Conservation (phyloP, 2,113 vertebrate species). For the Chrysochloris asiatica region DNA sequence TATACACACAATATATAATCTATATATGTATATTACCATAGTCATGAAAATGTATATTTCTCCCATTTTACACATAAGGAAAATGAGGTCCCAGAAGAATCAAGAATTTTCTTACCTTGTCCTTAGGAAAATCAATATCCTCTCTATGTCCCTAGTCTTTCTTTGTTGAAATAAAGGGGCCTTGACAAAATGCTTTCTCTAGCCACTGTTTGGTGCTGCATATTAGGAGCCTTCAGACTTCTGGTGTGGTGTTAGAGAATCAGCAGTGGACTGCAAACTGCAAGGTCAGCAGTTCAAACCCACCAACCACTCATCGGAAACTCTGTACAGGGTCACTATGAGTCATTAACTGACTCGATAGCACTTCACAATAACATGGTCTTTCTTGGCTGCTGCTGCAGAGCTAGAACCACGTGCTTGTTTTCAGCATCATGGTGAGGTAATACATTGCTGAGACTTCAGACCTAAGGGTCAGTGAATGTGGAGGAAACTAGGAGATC, state of each 20-base stretch:
- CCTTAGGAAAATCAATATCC: neutral
- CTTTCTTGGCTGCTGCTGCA: neutral
- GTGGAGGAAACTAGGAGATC: constrained; percentile 51
- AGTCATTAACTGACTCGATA: too few relatives aligned
- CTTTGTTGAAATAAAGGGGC: neutral
- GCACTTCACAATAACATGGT: too few relatives aligned
- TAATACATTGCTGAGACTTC: constrained; percentile 35
- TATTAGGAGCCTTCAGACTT: neutral
- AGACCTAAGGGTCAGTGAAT: neutral
- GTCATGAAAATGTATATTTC: neutral
- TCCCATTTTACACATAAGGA: neutral
- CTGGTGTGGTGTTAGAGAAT: too few relatives aligned
- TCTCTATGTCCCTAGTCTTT: neutral
- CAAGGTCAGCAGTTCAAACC: too few relatives aligned
- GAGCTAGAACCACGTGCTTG: neutral
- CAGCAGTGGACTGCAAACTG: too few relatives aligned
- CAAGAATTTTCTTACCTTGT: neutral
- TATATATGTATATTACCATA: neutral
- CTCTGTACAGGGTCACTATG: too few relatives aligned
- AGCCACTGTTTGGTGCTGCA: neutral
- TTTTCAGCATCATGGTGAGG: constrained; percentile 70
- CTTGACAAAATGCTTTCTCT: neutral
- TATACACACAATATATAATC: neutral
- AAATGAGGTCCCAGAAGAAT: neutral
- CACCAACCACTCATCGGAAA: too few relatives aligned